These are phyloP conservation scores for Harpalus rufipes DNA, from an alignment of 2,888 invertebrate genomes.

Conservation along the genomic window DNA sequence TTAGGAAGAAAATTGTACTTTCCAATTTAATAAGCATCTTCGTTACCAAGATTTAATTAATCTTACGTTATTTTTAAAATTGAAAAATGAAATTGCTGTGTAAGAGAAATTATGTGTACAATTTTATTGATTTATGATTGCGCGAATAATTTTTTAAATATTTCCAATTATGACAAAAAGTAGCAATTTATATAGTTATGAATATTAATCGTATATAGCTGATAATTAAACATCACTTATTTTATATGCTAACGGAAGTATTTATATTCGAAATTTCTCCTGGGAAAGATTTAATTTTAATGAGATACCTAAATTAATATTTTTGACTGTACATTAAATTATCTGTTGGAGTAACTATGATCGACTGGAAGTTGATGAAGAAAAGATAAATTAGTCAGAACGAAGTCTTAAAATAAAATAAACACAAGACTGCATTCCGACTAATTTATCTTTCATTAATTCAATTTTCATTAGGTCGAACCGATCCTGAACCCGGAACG, in stretches of 20 bases:
- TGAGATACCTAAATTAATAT: neutral
- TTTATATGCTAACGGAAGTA: neutral
- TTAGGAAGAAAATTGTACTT: neutral
- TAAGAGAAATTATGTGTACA: conserved; percentile 4
- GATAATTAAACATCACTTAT: neutral
- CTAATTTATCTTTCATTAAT: no score
- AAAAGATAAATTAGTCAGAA: no score
- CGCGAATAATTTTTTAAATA: neutral
- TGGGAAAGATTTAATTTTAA: neutral
- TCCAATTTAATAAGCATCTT: conserved; percentile 9
- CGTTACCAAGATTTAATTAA: conserved; percentile 18
- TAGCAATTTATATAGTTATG: neutral
- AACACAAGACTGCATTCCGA: no score
- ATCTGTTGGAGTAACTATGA: no score
- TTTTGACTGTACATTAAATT: neutral
- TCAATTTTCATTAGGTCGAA: no score
- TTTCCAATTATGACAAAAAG: neutral
- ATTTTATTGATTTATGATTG: neutral
- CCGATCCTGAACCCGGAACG: no score
- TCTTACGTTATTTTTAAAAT: neutral
- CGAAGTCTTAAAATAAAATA: no score
- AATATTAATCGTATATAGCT: neutral
- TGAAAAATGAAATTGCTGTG: neutral
- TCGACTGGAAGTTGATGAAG: no score
- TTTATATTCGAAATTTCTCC: conserved; percentile 16